Evolutionary conservation across 2,888 invertebrate species (phyloP).

Genomic region (Eumacrocentrus americanus): DNA sequence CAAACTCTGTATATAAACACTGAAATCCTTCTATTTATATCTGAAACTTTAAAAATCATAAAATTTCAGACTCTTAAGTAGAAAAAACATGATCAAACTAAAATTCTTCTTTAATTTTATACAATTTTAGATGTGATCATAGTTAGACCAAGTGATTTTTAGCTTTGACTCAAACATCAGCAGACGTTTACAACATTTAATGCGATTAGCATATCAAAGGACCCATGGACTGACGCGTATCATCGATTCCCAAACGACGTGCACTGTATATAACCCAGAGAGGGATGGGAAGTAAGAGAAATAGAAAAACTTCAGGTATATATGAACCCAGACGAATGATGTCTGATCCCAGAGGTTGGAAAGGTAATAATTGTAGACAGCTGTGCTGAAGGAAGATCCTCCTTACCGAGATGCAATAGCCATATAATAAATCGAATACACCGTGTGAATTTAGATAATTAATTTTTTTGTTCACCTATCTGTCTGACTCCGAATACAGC

Average conservation of each 20-base stretch:
- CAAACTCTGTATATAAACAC: no score
- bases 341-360: conserved; percentile 40
- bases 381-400: conserved; percentile 45
- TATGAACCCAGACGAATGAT: conserved; percentile 16
- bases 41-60: no score
- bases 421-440: conserved; percentile 16
- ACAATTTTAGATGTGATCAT: no score
- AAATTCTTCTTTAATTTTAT: background rate
- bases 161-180: no score
- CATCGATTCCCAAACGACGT: conserved; percentile 54
- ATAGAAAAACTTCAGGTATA: conserved; percentile 29
- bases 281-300: conserved; percentile 12
- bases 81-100: background rate
- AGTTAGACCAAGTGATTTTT: no score
- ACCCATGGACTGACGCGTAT: conserved; percentile 48
- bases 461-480: conserved; percentile 39
- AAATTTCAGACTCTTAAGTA: no score
- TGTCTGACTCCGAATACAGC: no score
- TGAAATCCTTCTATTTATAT: no score
- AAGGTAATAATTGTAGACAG: conserved; percentile 56
- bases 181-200: no score
- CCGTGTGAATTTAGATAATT: conserved; percentile 44
- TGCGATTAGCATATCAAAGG: conserved; percentile 56
- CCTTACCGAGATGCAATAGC: conserved; percentile 1
- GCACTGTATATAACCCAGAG: conserved; percentile 23